phyloP scores from a whole-genome alignment of 2,797 vertebrate species.

The Lacerta viridis region DNA sequence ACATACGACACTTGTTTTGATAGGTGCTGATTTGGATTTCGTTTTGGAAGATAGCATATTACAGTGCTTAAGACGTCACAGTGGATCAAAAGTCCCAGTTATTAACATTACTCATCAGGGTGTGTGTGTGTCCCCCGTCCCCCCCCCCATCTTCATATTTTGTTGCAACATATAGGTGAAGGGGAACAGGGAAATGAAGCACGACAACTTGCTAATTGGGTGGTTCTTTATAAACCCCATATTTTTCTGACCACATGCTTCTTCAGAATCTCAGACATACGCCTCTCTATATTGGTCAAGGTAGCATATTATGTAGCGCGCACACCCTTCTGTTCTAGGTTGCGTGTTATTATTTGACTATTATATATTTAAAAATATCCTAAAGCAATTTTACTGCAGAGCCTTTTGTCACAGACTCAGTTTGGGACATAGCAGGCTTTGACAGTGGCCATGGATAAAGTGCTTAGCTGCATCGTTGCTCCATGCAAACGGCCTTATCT shows the following conservation, averaged over 20 bases:
- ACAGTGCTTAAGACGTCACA: neutral
- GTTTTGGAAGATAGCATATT: slow-evolving; percentile 25
- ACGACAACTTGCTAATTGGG: neutral
- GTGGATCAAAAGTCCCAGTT: neutral
- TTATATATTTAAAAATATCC: neutral
- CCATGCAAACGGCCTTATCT: neutral
- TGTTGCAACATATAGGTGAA: slow-evolving; percentile 10
- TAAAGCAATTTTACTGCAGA: no score
- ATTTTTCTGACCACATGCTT: slow-evolving; percentile 18
- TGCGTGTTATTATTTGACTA: slow-evolving; percentile 24
- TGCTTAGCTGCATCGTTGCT: neutral
- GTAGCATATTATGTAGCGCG: neutral
- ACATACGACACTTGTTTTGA: slow-evolving; percentile 10
- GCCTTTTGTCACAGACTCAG: neutral
- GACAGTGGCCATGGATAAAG: neutral
- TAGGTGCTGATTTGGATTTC: neutral
- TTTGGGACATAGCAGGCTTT: neutral
- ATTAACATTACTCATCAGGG: slow-evolving; percentile 17
- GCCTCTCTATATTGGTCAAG: slow-evolving; percentile 20
- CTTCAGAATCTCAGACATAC: slow-evolving; percentile 9
- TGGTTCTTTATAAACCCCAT: neutral
- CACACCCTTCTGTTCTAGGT: slow-evolving; percentile 52
- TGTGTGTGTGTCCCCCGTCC: neutral
- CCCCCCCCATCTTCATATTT: slow-evolving; percentile 28
- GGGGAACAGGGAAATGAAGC: neutral